These are phyloP conservation scores for Rhadina sibilatrix DNA, from an alignment of 2,113 vertebrate genomes.

Conservation along the genomic window DNA sequence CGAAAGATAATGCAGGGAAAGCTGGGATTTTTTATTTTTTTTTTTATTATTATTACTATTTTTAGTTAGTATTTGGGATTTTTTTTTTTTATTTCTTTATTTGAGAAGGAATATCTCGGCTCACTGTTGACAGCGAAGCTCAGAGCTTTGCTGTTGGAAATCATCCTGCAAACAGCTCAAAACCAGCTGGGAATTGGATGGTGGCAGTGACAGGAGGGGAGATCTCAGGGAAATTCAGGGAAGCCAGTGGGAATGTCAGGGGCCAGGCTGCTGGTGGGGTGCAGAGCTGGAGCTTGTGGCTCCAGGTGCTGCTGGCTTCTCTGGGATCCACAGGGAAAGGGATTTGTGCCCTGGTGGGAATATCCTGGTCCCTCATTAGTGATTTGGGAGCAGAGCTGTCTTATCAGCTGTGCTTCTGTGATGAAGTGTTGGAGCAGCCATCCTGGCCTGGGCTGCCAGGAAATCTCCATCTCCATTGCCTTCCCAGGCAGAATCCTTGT, in stretches of 20 bases:
- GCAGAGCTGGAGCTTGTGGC: too few species aligned
- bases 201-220: neutral
- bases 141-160: neutral
- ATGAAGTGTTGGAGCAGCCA: rapidly evolving
- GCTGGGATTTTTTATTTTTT: neutral
- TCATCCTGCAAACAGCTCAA: rapidly evolving
- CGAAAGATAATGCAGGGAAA: neutral
- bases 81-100: neutral
- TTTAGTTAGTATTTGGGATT: neutral
- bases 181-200: neutral
- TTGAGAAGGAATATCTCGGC: neutral
- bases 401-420: neutral
- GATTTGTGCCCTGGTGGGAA: neutral
- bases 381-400: neutral
- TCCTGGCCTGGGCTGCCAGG: neutral
- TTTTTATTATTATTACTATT: neutral
- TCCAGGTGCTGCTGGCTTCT: neutral
- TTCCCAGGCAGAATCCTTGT: neutral
- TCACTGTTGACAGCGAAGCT: neutral
- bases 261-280: neutral
- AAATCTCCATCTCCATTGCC: neutral
- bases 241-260: rapidly evolving
- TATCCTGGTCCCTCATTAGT: rapidly evolving
- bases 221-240: neutral
- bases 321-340: neutral